Evolutionary conservation across 2,888 invertebrate genomes (phyloP).

Genomic region (Dasypogon diadema): DNA sequence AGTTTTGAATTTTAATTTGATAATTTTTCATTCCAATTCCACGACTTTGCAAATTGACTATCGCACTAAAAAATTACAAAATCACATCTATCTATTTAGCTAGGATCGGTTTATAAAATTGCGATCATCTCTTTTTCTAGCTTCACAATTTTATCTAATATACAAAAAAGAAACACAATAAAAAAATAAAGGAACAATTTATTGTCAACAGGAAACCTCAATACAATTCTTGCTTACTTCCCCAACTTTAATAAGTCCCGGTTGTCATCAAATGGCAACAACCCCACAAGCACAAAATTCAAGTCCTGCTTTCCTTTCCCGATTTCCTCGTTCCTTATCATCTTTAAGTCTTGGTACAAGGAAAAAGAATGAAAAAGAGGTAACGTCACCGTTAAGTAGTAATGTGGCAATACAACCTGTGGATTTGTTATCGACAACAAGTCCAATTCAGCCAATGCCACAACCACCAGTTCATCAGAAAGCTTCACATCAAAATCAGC

Average conservation of each 20-base stretch:
- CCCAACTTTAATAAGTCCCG: constrained; percentile 61
- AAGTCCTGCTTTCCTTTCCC: constrained; percentile 68
- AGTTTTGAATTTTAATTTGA: no score
- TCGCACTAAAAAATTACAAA: no score
- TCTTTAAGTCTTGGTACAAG: constrained; percentile 68
- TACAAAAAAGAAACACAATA: neutral
- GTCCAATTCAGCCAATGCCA: constrained; percentile 58
- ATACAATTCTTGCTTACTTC: constrained; percentile 54
- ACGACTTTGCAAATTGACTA: no score
- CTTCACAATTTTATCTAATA: constrained; percentile 27
- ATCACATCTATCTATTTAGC: no score
- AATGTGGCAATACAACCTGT: constrained; percentile 54
- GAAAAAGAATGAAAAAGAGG: constrained; percentile 68
- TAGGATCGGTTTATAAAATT: neutral
- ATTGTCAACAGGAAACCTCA: constrained; percentile 57
- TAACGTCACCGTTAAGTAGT: constrained; percentile 64
- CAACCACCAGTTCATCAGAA: constrained; percentile 58
- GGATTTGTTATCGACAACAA: constrained; percentile 57
- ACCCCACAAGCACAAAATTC: constrained; percentile 62
- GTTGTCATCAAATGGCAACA: constrained; percentile 57
- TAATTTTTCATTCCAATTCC: no score
- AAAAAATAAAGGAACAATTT: constrained; percentile 50
- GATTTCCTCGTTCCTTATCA: constrained; percentile 68
- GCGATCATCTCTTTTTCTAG: constrained; percentile 35
- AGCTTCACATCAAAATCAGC: constrained; percentile 61